Conservation (phyloP, 2,888 invertebrate genomes). For the Sinopyrophorus schimmeli region DNA sequence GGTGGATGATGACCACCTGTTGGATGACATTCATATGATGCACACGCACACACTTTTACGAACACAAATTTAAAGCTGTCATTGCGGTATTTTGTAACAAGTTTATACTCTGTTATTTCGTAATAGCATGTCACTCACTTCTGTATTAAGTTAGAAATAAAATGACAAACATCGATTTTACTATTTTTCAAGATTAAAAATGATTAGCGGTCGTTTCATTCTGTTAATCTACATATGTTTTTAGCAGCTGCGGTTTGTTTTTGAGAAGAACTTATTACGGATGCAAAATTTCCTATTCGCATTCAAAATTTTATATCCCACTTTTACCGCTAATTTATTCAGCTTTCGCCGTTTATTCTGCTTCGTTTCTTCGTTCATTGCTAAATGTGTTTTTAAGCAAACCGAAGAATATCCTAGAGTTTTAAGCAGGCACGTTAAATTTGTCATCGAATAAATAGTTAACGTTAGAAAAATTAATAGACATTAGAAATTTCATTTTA, state of each 20-base stretch:
- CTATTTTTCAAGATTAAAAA: no score
- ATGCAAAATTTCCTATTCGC: slow-evolving; percentile 88
- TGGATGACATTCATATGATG: slow-evolving; percentile 43
- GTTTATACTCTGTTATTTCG: no score
- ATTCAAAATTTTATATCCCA: slow-evolving; percentile 88
- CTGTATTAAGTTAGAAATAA: no score
- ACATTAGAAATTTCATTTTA: slow-evolving; percentile 13
- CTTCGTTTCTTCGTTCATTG: slow-evolving; percentile 16
- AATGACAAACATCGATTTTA: no score
- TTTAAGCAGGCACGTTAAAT: neutral
- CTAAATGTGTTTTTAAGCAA: slow-evolving; percentile 8
- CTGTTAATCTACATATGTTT: slow-evolving; percentile 64
- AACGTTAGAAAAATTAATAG: slow-evolving; percentile 3
- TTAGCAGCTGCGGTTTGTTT: slow-evolving; percentile 62
- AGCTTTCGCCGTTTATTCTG: slow-evolving; percentile 47
- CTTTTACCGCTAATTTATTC: slow-evolving; percentile 79
- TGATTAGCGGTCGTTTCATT: slow-evolving; percentile 54
- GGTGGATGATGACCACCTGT: slow-evolving; percentile 43
- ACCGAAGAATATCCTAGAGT: slow-evolving; percentile 10
- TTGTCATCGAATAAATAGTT: neutral
- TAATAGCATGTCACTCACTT: no score
- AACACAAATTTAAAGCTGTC: slow-evolving; percentile 29
- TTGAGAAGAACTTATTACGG: slow-evolving; percentile 75
- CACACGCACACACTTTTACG: slow-evolving; percentile 32
- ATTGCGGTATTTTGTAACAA: slow-evolving; percentile 22